Percentiles rank a stretch among this genome's conserved stretches.
Conservation (phyloP, 2,113 vertebrate genomes). For the Dipodomys stephensi region DNA sequence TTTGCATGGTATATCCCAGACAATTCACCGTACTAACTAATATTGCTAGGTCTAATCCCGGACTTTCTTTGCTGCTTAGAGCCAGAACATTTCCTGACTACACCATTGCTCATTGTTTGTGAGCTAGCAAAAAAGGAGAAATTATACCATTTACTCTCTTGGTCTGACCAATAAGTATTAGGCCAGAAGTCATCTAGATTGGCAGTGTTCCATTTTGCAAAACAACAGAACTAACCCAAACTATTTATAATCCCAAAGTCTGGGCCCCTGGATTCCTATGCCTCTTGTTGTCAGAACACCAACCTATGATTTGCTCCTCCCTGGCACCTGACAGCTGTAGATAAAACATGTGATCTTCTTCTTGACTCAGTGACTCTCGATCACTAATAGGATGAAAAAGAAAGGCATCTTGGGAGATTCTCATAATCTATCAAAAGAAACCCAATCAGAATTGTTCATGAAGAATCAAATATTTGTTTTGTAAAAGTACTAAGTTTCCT, state of each 20-base stretch:
- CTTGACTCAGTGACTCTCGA: too few relatives aligned
- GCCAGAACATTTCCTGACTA: background rate
- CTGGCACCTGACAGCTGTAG: background rate
- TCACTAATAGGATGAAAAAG: background rate
- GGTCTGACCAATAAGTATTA: background rate
- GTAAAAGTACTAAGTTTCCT: background rate
- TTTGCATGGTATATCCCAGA: background rate
- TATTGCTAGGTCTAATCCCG: conserved; percentile 1
- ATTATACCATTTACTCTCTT: background rate
- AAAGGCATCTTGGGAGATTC: background rate
- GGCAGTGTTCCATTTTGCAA: background rate
- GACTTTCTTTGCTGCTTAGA: background rate
- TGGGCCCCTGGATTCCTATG: background rate
- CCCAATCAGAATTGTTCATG: background rate
- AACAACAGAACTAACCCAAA: background rate
- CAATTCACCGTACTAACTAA: background rate
- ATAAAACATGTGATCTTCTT: background rate
- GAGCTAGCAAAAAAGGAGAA: conserved; percentile 8
- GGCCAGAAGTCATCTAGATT: background rate
- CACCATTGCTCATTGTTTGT: background rate
- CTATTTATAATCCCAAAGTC: background rate
- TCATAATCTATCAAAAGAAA: background rate
- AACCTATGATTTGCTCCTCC: background rate
- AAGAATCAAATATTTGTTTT: background rate
- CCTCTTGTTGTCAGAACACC: background rate